Evolutionary conservation across 2,113 vertebrate genomes (phyloP), one percentile per base, ranked within the genome.

Genomic region (Limanda limanda): DNA sequence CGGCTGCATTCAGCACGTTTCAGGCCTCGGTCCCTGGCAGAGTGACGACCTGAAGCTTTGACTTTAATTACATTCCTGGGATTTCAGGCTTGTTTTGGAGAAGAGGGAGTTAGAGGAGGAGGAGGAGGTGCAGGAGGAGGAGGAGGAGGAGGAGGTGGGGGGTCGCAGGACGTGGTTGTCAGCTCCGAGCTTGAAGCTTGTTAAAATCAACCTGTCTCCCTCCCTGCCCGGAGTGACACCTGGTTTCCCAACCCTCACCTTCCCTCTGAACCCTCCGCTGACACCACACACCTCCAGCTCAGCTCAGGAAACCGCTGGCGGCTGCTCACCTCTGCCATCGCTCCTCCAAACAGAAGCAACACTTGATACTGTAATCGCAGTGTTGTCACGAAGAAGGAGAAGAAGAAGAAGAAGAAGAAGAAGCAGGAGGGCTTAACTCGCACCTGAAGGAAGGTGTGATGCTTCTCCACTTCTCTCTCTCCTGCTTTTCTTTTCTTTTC

Each of bases 11-110:
- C 24, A 71, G 78, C 51, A 40, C 12, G 21, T 27, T 74, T 69
- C 57, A 58, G 71, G 61, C 31, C 67, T 78, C 68, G 0, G 68
- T 24, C 70, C 70, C 64, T 56, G 81, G 70, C 75, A 60, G 58
- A 51, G 0, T 31, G 65, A 78, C 59, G 40, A 79, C 72, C 71
- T 78, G 79, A 68, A 87, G 83, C 71, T 77, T 68, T 60, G 72
- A 70, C 67, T 91, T 91, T 89, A 88, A 91, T 90, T 89, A 79
- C 88, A 91, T 92, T 92, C 88, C 86, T 90, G 82, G 78, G 63
- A 89, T 88, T 89, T 84, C 75, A 75, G 69, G 59, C 75, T 76
- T 63, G 68, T 83, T 76, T 60, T 57, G 60, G 45, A 66, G 68
- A 64, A 69, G 64, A 35, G 20, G 55, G 79, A 59, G 74, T 54